Conservation (phyloP, 2,888 invertebrate species). For the Cabera pusaria region DNA sequence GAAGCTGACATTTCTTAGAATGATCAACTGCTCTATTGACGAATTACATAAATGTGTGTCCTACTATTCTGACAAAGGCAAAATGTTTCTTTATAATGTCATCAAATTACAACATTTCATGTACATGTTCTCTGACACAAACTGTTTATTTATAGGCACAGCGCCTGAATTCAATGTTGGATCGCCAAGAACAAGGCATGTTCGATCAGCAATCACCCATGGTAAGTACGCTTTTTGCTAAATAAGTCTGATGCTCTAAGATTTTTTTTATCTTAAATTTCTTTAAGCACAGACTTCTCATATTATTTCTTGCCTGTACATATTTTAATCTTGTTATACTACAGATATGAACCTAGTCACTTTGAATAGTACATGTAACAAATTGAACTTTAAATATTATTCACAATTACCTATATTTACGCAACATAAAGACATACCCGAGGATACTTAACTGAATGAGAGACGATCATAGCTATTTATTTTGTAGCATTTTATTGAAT, state of each 20-base stretch:
- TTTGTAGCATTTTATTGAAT: too few relatives aligned
- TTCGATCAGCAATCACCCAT: slow-evolving; percentile 76
- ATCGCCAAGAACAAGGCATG: slow-evolving; percentile 87
- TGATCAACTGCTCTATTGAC: too few relatives aligned
- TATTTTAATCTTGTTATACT: slow-evolving; percentile 6
- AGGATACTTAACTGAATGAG: too few relatives aligned
- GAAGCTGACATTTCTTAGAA: too few relatives aligned
- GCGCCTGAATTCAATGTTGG: slow-evolving; percentile 85
- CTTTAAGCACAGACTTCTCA: slow-evolving; percentile 19
- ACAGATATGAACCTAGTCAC: not conserved
- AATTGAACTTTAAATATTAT: slow-evolving; percentile 13
- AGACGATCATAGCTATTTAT: too few relatives aligned
- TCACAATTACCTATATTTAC: not conserved
- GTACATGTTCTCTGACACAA: too few relatives aligned
- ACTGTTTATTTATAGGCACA: slow-evolving; percentile 71
- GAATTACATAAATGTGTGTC: too few relatives aligned
- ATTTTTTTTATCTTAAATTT: slow-evolving; percentile 10
- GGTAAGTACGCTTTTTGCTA: slow-evolving; percentile 57
- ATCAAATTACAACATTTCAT: too few relatives aligned
- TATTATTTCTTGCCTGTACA: slow-evolving; percentile 4
- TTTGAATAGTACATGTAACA: slow-evolving; percentile 14
- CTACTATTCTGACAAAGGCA: too few relatives aligned
- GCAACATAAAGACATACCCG: too few relatives aligned
- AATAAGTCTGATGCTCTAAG: slow-evolving; percentile 24
- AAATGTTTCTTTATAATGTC: too few relatives aligned